Evolutionary conservation across 2,888 invertebrate species (phyloP).

Genomic region (Monopis laevigella): DNA sequence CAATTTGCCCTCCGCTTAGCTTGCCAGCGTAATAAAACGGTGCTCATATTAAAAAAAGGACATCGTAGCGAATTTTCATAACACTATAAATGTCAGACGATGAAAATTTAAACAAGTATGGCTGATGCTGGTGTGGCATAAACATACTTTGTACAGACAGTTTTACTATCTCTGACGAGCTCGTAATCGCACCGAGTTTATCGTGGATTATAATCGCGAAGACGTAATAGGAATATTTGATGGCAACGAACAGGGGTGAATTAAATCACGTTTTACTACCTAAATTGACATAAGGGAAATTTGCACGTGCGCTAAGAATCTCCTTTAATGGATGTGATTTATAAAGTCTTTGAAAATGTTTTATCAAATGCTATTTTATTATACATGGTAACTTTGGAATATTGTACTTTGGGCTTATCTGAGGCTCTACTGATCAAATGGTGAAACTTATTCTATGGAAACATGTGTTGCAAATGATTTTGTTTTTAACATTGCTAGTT

Average conservation of each 20-base stretch:
- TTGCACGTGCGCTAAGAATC: no score
- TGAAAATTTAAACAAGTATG: slow-evolving; percentile 35
- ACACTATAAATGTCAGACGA: slow-evolving; percentile 30
- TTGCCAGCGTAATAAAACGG: slow-evolving; percentile 28
- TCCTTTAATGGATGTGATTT: no score
- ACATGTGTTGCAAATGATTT: no score
- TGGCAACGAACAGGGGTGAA: no score
- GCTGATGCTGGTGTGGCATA: slow-evolving; percentile 17
- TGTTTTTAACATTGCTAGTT: no score
- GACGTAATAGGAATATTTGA: slow-evolving; percentile 1
- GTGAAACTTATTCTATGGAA: no score
- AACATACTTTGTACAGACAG: slow-evolving; percentile 21
- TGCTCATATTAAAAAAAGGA: slow-evolving; percentile 25
- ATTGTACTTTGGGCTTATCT: no score
- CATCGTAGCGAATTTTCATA: slow-evolving; percentile 26
- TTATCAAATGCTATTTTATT: no score
- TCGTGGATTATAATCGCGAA: slow-evolving; percentile 5
- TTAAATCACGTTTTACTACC: no score
- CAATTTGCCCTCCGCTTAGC: slow-evolving; percentile 39
- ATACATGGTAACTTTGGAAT: no score
- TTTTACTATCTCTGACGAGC: slow-evolving; percentile 16
- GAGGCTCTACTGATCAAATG: no score
- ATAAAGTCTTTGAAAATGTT: no score
- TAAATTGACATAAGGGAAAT: neutral
- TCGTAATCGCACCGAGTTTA: slow-evolving; percentile 13